Evolutionary conservation across 2,797 vertebrate genomes (phyloP).

Genomic region (Sparus aurata): DNA sequence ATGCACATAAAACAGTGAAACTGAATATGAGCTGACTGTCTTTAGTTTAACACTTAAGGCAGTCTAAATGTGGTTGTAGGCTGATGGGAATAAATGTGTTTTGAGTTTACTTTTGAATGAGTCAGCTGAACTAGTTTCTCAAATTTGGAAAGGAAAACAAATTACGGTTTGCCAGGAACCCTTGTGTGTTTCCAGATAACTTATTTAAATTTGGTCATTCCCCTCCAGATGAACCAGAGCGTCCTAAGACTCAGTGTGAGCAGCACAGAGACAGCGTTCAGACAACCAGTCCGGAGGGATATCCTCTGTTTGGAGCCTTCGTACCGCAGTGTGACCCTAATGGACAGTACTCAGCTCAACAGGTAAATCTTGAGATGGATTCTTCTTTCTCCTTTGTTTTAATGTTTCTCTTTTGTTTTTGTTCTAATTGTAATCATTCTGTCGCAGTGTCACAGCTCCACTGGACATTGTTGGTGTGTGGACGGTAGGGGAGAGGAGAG

Average conservation of each 20-base stretch:
- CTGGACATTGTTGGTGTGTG: conserved; percentile 92
- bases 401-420: background rate
- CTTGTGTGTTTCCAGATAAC: conserved; percentile 1
- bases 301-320: conserved; percentile 51
- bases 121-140: too few species aligned
- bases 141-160: too few species aligned
- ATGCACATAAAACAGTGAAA: too few species aligned
- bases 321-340: conserved; percentile 78
- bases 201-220: background rate
- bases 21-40: too few species aligned
- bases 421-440: background rate
- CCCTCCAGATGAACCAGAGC: conserved; percentile 45
- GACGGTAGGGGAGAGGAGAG: conserved; percentile 84
- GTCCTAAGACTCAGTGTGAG: conserved; percentile 78
- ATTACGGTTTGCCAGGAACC: too few species aligned
- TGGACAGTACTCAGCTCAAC: conserved; percentile 84
- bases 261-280: conserved; percentile 72
- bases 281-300: conserved; percentile 42
- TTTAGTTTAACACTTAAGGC: too few species aligned
- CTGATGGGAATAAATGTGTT: too few species aligned
- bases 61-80: too few species aligned
- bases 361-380: conserved; percentile 40
- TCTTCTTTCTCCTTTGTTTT: background rate
- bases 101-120: too few species aligned
- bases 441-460: conserved; percentile 86